Percentiles rank a stretch among this genome's conserved stretches.
Conservation (phyloP, 2,113 vertebrate genomes). For the Phylloscopus whistleri region DNA sequence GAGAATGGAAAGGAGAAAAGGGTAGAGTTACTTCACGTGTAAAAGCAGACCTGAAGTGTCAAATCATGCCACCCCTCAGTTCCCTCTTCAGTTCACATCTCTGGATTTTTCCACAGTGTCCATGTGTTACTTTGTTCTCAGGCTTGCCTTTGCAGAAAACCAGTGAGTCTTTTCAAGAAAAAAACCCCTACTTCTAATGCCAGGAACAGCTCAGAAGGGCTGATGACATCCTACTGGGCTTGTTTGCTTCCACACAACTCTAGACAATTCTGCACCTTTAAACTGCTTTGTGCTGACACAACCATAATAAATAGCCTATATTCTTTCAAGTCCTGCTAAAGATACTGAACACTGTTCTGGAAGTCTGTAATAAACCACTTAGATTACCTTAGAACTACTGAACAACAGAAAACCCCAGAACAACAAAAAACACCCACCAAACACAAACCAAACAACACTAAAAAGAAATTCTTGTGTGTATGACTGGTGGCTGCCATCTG, state of each 20-base stretch:
- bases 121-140: not conserved
- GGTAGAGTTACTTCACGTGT: rapidly evolving
- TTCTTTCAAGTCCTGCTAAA: not conserved
- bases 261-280: not conserved
- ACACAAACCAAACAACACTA: not conserved
- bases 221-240: not conserved
- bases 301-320: not conserved
- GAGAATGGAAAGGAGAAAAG: not conserved
- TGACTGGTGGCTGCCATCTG: not conserved
- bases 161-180: not conserved
- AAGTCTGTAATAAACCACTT: not conserved
- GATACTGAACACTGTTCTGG: not conserved
- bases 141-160: not conserved
- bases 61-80: not conserved
- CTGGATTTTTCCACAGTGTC: not conserved
- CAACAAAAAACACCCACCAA: not conserved
- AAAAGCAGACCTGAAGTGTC: not conserved
- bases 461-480: not conserved
- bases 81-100: not conserved
- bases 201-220: not conserved
- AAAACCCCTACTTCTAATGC: not conserved
- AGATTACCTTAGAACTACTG: not conserved
- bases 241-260: not conserved
- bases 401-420: not conserved
- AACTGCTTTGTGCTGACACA: not conserved